Percentiles rank a stretch among this genome's conserved stretches.
Evolutionary conservation across 2,797 vertebrate species (phyloP).

Genomic region (Muscicapa striata): DNA sequence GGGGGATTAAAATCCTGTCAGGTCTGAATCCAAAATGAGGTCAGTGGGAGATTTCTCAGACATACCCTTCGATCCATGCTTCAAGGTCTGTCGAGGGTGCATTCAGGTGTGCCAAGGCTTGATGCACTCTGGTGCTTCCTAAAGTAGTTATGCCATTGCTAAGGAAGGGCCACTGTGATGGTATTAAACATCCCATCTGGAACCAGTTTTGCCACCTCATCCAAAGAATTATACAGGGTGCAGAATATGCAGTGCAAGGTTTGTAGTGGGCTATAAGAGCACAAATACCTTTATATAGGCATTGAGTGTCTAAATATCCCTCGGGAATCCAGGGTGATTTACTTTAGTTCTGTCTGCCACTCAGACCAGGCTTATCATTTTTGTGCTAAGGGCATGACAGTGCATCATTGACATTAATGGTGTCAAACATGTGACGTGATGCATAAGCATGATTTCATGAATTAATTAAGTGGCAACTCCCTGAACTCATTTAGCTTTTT

Average conservation of each 20-base stretch:
- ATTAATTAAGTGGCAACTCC: background rate
- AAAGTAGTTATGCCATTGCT: background rate
- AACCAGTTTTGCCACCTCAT: background rate
- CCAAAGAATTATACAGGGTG: background rate
- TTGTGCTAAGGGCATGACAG: background rate
- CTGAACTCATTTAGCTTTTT: background rate
- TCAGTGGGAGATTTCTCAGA: constrained; percentile 43
- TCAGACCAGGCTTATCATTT: background rate
- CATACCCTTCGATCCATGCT: constrained; percentile 17
- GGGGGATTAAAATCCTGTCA: constrained; percentile 42
- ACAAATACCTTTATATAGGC: background rate
- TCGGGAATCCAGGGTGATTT: background rate
- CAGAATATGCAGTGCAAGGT: background rate
- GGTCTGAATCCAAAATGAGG: constrained; percentile 40
- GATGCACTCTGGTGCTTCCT: constrained; percentile 27
- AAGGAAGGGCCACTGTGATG: background rate
- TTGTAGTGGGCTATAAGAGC: background rate
- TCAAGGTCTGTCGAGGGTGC: constrained; percentile 43
- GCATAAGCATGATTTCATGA: background rate
- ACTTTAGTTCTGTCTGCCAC: background rate
- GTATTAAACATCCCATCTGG: background rate
- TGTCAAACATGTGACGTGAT: background rate
- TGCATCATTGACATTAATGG: background rate
- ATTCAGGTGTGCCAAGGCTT: constrained; percentile 18
- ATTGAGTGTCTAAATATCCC: background rate